Conservation (phyloP, 1,140 invertebrate species). For the Hyles euphorbiae region DNA sequence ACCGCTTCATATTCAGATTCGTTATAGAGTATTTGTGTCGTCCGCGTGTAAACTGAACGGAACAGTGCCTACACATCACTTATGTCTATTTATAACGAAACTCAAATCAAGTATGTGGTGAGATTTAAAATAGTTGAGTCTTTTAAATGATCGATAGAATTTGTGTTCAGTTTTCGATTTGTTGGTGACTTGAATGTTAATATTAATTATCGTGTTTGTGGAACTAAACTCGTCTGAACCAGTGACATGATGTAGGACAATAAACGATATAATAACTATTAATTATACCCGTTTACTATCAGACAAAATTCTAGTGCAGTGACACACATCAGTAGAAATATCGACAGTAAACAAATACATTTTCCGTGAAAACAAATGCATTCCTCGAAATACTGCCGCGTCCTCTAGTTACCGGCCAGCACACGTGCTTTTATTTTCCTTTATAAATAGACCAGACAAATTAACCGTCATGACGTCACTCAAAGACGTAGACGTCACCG, state of each 20-base stretch:
- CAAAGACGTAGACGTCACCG: constrained; percentile 52
- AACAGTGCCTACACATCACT: no score
- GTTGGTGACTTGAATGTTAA: no score
- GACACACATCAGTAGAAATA: no score
- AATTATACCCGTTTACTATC: no score
- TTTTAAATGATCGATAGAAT: constrained; percentile 4
- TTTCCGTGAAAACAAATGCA: constrained; percentile 42
- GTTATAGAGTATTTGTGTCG: no score
- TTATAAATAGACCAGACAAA: constrained; percentile 52
- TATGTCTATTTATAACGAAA: constrained; percentile 1
- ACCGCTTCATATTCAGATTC: neutral
- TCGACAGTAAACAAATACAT: no score
- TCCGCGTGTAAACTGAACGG: no score
- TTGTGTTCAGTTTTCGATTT: neutral
- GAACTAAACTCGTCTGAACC: no score
- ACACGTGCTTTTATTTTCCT: constrained; percentile 67
- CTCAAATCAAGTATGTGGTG: constrained; percentile 12
- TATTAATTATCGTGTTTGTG: no score
- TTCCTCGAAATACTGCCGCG: constrained; percentile 44
- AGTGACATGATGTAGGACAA: no score
- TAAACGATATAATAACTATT: no score
- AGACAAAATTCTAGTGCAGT: no score
- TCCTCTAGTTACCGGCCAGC: constrained; percentile 14
- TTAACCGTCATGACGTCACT: constrained; percentile 50
- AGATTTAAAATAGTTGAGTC: constrained; percentile 20